Conservation (phyloP, 1,140 invertebrate species). For the Aphaenogaster floridana region DNA sequence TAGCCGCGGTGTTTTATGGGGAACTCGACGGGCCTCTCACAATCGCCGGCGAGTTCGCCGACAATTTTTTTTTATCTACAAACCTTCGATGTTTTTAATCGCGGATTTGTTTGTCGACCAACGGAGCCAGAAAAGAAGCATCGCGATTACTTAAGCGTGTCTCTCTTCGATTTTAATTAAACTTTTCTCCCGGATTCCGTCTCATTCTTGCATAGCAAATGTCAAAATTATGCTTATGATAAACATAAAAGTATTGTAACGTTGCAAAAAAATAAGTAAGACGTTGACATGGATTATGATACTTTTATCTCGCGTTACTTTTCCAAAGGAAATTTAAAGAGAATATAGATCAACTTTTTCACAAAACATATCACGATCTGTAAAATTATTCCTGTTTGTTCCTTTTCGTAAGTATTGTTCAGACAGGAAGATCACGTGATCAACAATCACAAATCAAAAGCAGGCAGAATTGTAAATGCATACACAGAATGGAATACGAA, state of each 20-base stretch:
- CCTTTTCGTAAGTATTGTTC: not conserved
- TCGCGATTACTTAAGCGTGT: too few relatives aligned
- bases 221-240: not conserved
- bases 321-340: not conserved
- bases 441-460: not conserved
- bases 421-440: not conserved
- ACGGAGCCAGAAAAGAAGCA: not conserved
- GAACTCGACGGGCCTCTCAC: not conserved
- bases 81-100: not conserved
- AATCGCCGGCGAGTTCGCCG: not conserved
- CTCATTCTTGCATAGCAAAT: not conserved
- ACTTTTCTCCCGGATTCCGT: not conserved
- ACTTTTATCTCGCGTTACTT: not conserved
- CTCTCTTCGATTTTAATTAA: not conserved
- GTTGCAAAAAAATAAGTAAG: not conserved
- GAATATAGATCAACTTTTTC: not conserved
- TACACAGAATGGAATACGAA: not conserved
- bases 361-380: not conserved
- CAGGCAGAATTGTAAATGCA: not conserved
- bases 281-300: not conserved
- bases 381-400: not conserved
- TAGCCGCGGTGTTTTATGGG: not conserved
- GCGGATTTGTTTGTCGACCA: not conserved
- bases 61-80: not conserved
- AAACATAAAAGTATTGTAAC: not conserved